These are phyloP conservation scores for Phaonia tiefii DNA, from an alignment of 2,888 invertebrate genomes.

Conservation along the genomic window DNA sequence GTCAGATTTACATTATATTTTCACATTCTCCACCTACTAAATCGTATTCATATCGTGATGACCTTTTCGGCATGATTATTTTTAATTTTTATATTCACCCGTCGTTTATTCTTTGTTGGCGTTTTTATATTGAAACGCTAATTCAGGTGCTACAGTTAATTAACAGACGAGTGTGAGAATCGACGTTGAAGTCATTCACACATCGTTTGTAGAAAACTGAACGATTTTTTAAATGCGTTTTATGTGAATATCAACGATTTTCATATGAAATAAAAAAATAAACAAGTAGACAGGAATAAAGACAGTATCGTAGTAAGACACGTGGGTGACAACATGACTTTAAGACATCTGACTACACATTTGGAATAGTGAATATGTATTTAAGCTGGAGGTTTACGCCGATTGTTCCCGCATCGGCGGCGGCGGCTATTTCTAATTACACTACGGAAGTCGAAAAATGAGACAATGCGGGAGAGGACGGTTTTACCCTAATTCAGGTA, in stretches of 20 bases:
- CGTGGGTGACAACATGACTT: neutral
- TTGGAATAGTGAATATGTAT: no score
- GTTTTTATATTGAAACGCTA: slow-evolving; percentile 35
- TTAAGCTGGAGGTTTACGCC: no score
- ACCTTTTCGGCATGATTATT: neutral
- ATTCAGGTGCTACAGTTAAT: slow-evolving; percentile 49
- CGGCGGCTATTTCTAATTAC: no score
- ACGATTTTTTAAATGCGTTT: slow-evolving; percentile 1
- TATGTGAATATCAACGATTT: slow-evolving; percentile 1
- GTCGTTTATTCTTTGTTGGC: neutral
- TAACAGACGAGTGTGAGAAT: slow-evolving; percentile 55
- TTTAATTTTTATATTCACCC: no score
- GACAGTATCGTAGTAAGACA: no score
- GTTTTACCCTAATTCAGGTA: no score
- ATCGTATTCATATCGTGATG: slow-evolving; percentile 48
- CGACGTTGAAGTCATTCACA: neutral
- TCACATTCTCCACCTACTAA: slow-evolving; percentile 33
- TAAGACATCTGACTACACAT: no score
- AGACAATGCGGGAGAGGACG: no score
- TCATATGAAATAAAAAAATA: neutral
- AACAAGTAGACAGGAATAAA: neutral
- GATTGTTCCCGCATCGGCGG: no score
- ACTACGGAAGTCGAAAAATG: no score
- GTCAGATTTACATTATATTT: no score
- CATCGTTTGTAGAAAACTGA: neutral